Evolutionary conservation across 2,113 vertebrate genomes (phyloP), one percentile per base, ranked within the genome.

Genomic region (cattle (Bos taurus)): DNA sequence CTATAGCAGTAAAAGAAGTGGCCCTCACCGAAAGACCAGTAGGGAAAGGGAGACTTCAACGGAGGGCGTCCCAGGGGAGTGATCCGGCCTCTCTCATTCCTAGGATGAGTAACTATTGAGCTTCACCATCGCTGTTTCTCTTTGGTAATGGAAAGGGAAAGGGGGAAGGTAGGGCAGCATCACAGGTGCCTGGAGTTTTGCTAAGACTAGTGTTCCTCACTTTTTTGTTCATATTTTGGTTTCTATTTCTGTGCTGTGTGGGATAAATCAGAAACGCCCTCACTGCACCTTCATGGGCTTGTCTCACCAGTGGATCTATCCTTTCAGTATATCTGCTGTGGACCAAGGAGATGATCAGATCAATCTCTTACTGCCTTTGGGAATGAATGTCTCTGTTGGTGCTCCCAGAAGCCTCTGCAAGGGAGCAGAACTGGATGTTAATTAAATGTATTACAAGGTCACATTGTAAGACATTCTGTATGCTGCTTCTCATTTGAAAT

Each of bases 151-250:
- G n/a, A 54, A 50, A 9, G 78, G 33, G n/a, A 64, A 46, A 11
- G 83, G 21, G 88, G 21, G 19, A 81, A 62, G 11, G n/a, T 33
- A n/a, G 56, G 14, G 6, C 57, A 14, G 19, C 33, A 17, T 82
- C 88, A 43, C 43, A 78, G 84, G 40, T 43, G 28, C 74, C 40
- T n/a, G 21, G 57, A 59, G 28, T 60, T 94, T 95, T 80, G 85
- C 56, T 86, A 81, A 78, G 40, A 7, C 13, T 36, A 74, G 23
- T 30, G 30, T 82, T 83, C 30, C 64, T 77, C 48, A 60, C 50
- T 77, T 88, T 88, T 91, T 87, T 28, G n/a, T 94, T 82, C n/a
- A 10, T 36, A 25, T 78, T 95, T 97, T 94, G 57, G 17, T 90
- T 92, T 90, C 25, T 83, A 1, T 88, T 84, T 90, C 28, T 54